Evolutionary conservation across 2,888 invertebrate species (phyloP), one percentile per base, ranked within the genome.

Genomic region (Troides oblongomaculatus): DNA sequence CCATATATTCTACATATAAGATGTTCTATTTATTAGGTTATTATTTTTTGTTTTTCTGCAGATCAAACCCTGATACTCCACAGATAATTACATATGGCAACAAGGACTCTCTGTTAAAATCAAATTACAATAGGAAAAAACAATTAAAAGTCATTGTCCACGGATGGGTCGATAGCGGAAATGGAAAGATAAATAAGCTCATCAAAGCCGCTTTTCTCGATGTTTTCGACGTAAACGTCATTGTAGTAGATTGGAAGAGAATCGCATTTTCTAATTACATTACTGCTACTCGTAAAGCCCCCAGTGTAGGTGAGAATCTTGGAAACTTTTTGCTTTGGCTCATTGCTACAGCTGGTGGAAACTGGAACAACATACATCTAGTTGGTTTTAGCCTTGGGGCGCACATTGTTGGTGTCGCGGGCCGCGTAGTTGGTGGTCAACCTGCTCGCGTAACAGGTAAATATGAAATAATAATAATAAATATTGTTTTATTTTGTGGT

Each of bases 341-440:
- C 14, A 70, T 82, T 43, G 75, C 72, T 18, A 78, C 74, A 2
- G 77, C 72, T 7, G 85, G 85, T 36, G 82, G 82, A 3, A 76
- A 79, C 69, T 84, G 82, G 80, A 75, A 80, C 66, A 75, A 78
- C 6, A 75, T 87, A 1, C 89, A 88, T 63, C 68, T 88, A 5
- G 75, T 86, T 17, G 89, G 89, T 1, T 83, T 80, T 75, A 87
- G 87, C 71, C 78, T 88, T 63, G 88, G 88, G 5, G 88, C 86
- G 50, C 88, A 89, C 71, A 75, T 85, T 5, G 81, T 84, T 4
- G 88, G 86, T 1, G 79, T 74, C 46, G 84, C 84, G 67, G 85
- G 86, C 1, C 78, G 85, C 17, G 59, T 70, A 7, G 74, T 76
- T 50, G 76, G 77, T 6, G 77, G 81, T 7, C 71, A 71, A 53